Conservation (phyloP, 2,888 invertebrate genomes). For the Hydraecia micacea region DNA sequence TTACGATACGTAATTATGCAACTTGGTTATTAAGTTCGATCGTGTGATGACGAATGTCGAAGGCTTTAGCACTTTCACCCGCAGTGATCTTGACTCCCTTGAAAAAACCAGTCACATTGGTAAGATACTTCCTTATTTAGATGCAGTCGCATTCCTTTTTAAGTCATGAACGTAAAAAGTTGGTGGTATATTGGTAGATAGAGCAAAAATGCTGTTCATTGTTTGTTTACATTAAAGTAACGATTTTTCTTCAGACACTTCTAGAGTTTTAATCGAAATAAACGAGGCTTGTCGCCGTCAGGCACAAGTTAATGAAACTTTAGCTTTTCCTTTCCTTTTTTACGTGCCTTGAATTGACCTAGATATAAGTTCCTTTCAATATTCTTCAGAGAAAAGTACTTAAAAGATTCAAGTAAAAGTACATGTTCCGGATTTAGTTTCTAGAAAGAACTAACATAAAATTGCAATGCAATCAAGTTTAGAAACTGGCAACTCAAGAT, state of each 20-base stretch:
- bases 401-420: constrained; percentile 36
- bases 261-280: constrained; percentile 31
- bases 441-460: constrained; percentile 33
- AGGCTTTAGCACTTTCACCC: constrained; percentile 58
- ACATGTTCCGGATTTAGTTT: neutral
- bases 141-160: constrained; percentile 30
- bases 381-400: neutral
- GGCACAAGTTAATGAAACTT: constrained; percentile 34
- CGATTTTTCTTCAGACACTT: neutral
- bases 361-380: constrained; percentile 27
- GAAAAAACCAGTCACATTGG: constrained; percentile 30
- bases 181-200: neutral
- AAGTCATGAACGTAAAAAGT: neutral
- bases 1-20: constrained; percentile 64
- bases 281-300: constrained; percentile 32
- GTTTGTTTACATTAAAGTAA: constrained; percentile 28
- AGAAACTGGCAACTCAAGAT: constrained; percentile 61
- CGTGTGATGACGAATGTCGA: constrained; percentile 29
- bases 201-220: constrained; percentile 5
- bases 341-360: constrained; percentile 42
- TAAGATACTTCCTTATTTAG: constrained; percentile 49
- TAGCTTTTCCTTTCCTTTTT: constrained; percentile 24
- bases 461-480: constrained; percentile 61
- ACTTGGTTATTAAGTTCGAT: constrained; percentile 47
- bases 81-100: constrained; percentile 43